Conservation (phyloP, 2,888 invertebrate species). For the Vandiemenella viatica region DNA sequence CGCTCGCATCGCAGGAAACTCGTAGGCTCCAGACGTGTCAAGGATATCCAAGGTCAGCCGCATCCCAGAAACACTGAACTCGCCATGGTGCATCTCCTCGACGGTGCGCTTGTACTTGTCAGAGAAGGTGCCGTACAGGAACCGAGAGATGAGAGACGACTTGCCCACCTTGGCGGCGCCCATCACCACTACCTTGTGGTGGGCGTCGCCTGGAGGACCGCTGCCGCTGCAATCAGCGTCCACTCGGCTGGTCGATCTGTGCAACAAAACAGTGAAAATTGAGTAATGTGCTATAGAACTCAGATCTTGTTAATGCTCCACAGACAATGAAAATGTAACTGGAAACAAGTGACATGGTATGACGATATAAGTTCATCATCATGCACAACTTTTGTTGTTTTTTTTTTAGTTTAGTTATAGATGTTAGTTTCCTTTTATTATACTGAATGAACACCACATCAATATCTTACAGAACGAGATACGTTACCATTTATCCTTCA, state of each 20-base stretch:
- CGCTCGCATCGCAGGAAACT: constrained; percentile 93
- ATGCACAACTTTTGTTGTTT: too few relatives aligned
- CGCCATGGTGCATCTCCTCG: constrained; percentile 90
- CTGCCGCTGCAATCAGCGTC: constrained; percentile 6
- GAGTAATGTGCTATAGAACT: too few relatives aligned
- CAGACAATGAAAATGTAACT: too few relatives aligned
- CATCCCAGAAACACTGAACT: constrained; percentile 54
- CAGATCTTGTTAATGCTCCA: too few relatives aligned
- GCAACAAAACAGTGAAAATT: too few relatives aligned
- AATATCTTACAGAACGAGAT: too few relatives aligned
- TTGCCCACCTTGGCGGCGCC: constrained; percentile 85
- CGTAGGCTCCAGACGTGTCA: constrained; percentile 79
- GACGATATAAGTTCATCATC: too few relatives aligned
- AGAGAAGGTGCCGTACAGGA: constrained; percentile 76
- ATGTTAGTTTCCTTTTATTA: too few relatives aligned
- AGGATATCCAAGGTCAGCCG: constrained; percentile 73
- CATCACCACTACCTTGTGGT: constrained; percentile 70
- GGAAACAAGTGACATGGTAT: too few relatives aligned
- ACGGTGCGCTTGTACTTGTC: constrained; percentile 90
- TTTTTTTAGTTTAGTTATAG: too few relatives aligned
- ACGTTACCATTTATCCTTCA: too few relatives aligned
- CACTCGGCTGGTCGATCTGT: constrained; percentile 11
- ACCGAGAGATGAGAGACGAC: constrained; percentile 82
- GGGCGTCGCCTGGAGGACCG: constrained; percentile 41
- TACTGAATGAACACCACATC: too few relatives aligned